Conservation (phyloP, 2,888 invertebrate genomes). For the Sesamia inferens region DNA sequence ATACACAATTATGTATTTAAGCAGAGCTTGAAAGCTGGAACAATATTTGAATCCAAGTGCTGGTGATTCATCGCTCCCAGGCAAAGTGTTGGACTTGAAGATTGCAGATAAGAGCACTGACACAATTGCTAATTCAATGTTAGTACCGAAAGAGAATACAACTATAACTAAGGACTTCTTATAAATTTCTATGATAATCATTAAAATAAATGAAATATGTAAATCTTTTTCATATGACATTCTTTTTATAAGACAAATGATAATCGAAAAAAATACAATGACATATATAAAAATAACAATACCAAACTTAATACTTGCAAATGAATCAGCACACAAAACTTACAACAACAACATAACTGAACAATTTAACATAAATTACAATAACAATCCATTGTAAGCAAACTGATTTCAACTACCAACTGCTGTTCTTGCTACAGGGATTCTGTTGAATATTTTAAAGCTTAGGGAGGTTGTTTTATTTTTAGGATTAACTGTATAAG, state of each 20-base stretch:
- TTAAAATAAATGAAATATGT: no score
- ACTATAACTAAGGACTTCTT: slow-evolving; percentile 11
- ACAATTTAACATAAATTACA: slow-evolving; percentile 79
- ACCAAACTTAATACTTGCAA: slow-evolving; percentile 54
- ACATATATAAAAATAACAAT: slow-evolving; percentile 25
- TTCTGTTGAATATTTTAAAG: slow-evolving; percentile 59
- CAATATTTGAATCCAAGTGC: slow-evolving; percentile 29
- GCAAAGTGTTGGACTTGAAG: slow-evolving; percentile 47
- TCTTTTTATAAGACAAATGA: background rate
- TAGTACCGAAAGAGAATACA: slow-evolving; percentile 1
- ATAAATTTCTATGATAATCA: background rate
- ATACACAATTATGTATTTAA: slow-evolving; percentile 6
- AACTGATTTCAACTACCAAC: slow-evolving; percentile 63
- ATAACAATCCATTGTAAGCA: slow-evolving; percentile 71
- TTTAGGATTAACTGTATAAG: slow-evolving; percentile 57
- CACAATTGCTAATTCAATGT: slow-evolving; percentile 44
- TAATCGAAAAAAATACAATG: slow-evolving; percentile 22
- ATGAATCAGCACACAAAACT: slow-evolving; percentile 66
- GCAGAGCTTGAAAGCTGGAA: slow-evolving; percentile 45
- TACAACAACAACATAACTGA: slow-evolving; percentile 58
- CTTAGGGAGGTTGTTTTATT: slow-evolving; percentile 55
- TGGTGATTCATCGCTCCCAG: slow-evolving; percentile 41
- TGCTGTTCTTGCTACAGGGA: slow-evolving; percentile 58
- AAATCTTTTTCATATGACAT: no score
- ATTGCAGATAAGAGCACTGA: slow-evolving; percentile 41